phyloP scores from a whole-genome alignment of 1,140 invertebrate species.

The Drosophila pseudoananassae region DNA sequence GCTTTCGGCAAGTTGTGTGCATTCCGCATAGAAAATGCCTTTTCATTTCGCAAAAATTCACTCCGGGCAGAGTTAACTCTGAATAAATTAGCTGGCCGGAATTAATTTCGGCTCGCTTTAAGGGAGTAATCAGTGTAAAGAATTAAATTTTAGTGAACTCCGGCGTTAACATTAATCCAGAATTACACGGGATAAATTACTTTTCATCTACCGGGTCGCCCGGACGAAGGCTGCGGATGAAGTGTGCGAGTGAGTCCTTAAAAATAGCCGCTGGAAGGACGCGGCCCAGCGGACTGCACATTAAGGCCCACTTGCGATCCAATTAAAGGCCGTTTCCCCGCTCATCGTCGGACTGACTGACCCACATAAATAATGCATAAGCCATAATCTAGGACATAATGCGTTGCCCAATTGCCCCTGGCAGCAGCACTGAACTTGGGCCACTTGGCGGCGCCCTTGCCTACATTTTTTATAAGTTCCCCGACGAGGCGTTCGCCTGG shows the following conservation, averaged over 20 bases:
- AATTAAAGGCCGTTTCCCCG: constrained; percentile 76
- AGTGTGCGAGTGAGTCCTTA: constrained; percentile 46
- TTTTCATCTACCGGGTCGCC: neutral
- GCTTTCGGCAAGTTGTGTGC: constrained; percentile 25
- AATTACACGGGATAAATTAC: constrained; percentile 42
- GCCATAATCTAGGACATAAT: constrained; percentile 76
- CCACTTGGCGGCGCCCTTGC: constrained; percentile 32
- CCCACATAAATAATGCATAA: constrained; percentile 81
- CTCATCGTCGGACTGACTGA: constrained; percentile 42
- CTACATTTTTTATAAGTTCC: constrained; percentile 68
- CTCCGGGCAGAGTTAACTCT: constrained; percentile 7
- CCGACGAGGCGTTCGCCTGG: constrained; percentile 41
- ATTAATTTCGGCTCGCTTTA: constrained; percentile 18
- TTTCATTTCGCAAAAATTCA: constrained; percentile 24
- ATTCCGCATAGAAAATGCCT: constrained; percentile 26
- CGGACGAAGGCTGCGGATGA: constrained; percentile 15
- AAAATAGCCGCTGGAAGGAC: constrained; percentile 46
- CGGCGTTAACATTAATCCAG: constrained; percentile 36
- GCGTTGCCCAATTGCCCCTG: constrained; percentile 65
- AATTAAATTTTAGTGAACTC: constrained; percentile 37
- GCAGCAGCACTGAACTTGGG: constrained; percentile 29
- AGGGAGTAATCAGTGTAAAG: constrained; percentile 26
- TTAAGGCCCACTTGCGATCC: constrained; percentile 66
- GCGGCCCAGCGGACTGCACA: constrained; percentile 42
- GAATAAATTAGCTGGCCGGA: constrained; percentile 24